Base-by-base conservation (phyloP, 1,140 invertebrate genomes). In the Geopemphigus sp. region DNA sequence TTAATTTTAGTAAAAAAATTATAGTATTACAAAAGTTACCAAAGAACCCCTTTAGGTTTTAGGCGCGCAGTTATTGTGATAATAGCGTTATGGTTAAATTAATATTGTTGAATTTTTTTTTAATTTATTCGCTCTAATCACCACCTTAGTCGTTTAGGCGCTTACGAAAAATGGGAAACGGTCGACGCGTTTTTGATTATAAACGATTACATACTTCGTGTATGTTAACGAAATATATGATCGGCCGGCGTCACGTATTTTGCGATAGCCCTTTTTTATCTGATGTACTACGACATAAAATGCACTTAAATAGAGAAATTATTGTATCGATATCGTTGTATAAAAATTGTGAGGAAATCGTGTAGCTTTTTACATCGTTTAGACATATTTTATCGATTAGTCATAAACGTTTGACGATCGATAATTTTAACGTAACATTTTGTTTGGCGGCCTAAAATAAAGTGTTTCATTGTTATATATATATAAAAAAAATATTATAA, bases 1-100 rank as follows among this genome's bases (percentile, higher is more conserved):
- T 61, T 78, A 78, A 47, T 50, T 61, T 61, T 78, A 78, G 57
- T 61, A 47, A 59, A 59, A 57, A 73, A 61, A 63, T 54, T 24
- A 12, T 78, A 78, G 74, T 78, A 61, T 78, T 78, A 78, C 59
- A 78, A 78, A 63, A 78, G 57, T 78, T 78, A 78, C 74, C 74
- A 78, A 10, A 61, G 15, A 76, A 78, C 74, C 57, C 57, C 17
- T 78, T 45, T 78, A 78, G 74, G 74, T 78, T 63, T 78, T 78
- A 78, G 74, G 74, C 56, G 24, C 74, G 74, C 74, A 78, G 74
- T 78, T 78, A 78, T 78, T 78, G 74, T 78, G 74, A 78, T 78
- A 78, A 61, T 78, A 78, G 74, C 74, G 56, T 78, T 78, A 78
- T 78, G 54, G 22, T 63, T 61, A 59, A 78, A 61, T 61, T 78